Evolutionary conservation across 2,888 invertebrate genomes (phyloP).

Genomic region (Meta bourneti): DNA sequence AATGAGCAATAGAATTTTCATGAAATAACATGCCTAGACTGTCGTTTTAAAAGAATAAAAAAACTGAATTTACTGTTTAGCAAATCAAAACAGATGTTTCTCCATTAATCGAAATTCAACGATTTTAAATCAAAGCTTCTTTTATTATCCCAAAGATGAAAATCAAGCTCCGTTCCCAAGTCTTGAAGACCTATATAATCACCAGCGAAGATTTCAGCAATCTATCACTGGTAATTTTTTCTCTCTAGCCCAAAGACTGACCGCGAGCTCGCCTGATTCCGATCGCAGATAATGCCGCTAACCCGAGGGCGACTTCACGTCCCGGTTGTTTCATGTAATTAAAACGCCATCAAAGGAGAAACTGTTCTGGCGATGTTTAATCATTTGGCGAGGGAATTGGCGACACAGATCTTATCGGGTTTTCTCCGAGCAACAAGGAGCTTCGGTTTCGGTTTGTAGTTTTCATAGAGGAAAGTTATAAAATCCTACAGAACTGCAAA

Average conservation of each 20-base stretch:
- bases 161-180: conserved; percentile 2
- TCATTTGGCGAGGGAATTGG: conserved; percentile 19
- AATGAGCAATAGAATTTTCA: too few relatives aligned
- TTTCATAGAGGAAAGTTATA: not conserved
- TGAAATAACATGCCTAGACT: too few relatives aligned
- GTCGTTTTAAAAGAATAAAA: too few relatives aligned
- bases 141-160: conserved; percentile 3
- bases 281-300: conserved; percentile 39
- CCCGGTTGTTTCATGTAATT: conserved; percentile 49
- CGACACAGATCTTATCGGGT: not conserved
- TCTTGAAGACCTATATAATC: not conserved
- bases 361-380: conserved; percentile 16
- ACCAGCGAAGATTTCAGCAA: not conserved
- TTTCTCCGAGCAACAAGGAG: not conserved
- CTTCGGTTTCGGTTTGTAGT: conserved; percentile 13
- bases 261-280: conserved; percentile 38
- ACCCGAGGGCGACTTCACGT: conserved; percentile 18
- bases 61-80: not conserved
- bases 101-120: conserved; percentile 13
- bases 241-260: conserved; percentile 8
- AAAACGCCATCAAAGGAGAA: conserved; percentile 63
- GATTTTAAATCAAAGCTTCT: not conserved
- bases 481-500: not conserved
- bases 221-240: conserved; percentile 40
- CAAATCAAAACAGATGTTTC: not conserved